phyloP scores from a whole-genome alignment of 2,888 invertebrate species.

The Apamea epomidion region DNA sequence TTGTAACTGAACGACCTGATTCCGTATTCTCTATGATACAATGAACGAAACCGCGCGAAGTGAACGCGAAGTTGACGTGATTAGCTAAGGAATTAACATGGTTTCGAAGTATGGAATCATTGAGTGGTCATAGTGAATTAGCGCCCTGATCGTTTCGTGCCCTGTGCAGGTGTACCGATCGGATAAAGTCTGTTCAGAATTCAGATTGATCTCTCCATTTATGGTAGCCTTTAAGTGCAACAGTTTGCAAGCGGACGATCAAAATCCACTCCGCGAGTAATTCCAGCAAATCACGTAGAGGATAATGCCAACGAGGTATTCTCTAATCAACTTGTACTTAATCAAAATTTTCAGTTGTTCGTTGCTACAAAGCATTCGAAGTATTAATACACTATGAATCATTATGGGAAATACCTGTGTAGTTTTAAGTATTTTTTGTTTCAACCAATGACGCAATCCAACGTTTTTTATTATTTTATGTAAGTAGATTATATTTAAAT shows the following conservation, averaged over 20 bases:
- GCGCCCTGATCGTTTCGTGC: not conserved
- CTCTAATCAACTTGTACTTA: slow-evolving; percentile 39
- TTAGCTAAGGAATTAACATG: too few species aligned
- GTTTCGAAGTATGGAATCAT: too few species aligned
- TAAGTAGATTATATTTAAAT: slow-evolving; percentile 32
- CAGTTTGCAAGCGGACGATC: not conserved
- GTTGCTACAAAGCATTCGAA: slow-evolving; percentile 19
- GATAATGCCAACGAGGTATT: slow-evolving; percentile 21
- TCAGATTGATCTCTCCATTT: not conserved
- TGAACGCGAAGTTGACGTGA: not conserved
- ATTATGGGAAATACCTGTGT: slow-evolving; percentile 47
- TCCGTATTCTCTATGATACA: too few species aligned
- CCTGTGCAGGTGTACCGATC: not conserved
- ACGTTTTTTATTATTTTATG: slow-evolving; percentile 7
- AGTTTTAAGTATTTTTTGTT: slow-evolving; percentile 36
- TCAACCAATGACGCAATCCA: slow-evolving; percentile 32
- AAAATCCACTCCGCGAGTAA: not conserved
- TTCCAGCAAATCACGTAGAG: slow-evolving; percentile 30
- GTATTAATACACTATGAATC: slow-evolving; percentile 44
- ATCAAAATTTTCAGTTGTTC: slow-evolving; percentile 39
- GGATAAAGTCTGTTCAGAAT: not conserved
- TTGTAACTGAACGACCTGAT: slow-evolving; percentile 5
- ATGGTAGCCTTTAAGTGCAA: not conserved
- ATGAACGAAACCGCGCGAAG: not conserved
- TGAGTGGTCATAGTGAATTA: not conserved